These are phyloP conservation scores for Aporrectodea caliginosa DNA, from an alignment of 1,140 invertebrate genomes.

Conservation along the genomic window DNA sequence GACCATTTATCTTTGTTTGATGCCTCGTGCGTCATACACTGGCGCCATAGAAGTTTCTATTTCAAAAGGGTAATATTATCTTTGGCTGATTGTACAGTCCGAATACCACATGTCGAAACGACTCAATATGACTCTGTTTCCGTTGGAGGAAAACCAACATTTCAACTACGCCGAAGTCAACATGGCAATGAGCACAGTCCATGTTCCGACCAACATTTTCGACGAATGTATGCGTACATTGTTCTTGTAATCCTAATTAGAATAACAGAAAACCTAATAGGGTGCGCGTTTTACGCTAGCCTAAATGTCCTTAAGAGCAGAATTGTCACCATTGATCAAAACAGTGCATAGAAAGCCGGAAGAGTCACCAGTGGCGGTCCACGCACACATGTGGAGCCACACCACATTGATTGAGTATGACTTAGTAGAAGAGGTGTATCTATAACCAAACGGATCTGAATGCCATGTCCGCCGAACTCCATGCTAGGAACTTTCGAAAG, in stretches of 20 bases:
- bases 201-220: constrained; percentile 90
- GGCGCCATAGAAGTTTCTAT: too few species aligned
- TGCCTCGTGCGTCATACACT: too few species aligned
- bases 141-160: constrained; percentile 68
- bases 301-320: background rate
- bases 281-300: background rate
- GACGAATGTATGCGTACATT: constrained; percentile 68
- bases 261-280: too few species aligned
- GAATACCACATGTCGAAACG: constrained; percentile 51
- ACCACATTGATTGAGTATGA: background rate
- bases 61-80: too few species aligned
- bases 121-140: constrained; percentile 33
- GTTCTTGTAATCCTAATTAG: background rate
- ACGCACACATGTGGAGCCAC: background rate
- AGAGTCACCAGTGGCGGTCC: background rate
- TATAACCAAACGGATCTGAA: too few species aligned
- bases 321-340: too few species aligned
- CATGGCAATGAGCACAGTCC: constrained; percentile 76
- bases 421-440: too few species aligned
- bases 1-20: background rate
- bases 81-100: constrained; percentile 33
- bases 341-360: background rate
- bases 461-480: too few species aligned
- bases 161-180: constrained; percentile 78
- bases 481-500: too few species aligned